phyloP scores from a whole-genome alignment of 2,797 vertebrate species.

The Halcyon leucocephala region DNA sequence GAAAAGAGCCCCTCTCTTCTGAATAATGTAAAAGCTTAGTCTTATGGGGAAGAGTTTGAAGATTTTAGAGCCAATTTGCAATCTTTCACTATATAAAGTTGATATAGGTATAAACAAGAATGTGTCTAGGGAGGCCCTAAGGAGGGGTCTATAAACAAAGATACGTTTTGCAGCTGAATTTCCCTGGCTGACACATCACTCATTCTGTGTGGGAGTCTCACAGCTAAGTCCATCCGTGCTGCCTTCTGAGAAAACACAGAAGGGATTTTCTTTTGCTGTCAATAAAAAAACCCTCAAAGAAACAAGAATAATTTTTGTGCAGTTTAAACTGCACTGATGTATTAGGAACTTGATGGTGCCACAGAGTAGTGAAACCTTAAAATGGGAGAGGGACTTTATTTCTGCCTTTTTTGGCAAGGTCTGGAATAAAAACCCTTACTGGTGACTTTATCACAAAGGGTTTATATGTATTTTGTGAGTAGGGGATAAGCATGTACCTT shows the following conservation, averaged over 20 bases:
- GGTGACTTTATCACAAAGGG: background rate
- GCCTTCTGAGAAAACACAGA: background rate
- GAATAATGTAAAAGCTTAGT: constrained; percentile 22
- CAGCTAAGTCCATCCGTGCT: background rate
- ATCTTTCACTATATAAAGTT: background rate
- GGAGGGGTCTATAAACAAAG: background rate
- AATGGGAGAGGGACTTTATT: background rate
- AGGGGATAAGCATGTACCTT: background rate
- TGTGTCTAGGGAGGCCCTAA: background rate
- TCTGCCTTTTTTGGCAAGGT: background rate
- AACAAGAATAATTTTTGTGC: background rate
- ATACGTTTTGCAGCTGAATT: background rate
- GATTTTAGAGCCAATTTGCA: constrained; percentile 37
- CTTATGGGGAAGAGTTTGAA: constrained; percentile 7
- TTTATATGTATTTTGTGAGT: background rate
- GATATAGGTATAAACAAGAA: constrained; percentile 9
- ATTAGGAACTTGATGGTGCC: background rate
- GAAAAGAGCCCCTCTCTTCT: constrained; percentile 29
- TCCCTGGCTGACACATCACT: background rate
- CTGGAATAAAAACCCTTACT: background rate
- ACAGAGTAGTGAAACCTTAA: background rate
- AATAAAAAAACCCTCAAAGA: background rate
- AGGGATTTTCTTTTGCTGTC: background rate
- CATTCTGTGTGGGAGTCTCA: background rate
- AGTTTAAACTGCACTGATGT: background rate